Conservation (phyloP, 2,113 vertebrate genomes). For the Enhydra lutris region DNA sequence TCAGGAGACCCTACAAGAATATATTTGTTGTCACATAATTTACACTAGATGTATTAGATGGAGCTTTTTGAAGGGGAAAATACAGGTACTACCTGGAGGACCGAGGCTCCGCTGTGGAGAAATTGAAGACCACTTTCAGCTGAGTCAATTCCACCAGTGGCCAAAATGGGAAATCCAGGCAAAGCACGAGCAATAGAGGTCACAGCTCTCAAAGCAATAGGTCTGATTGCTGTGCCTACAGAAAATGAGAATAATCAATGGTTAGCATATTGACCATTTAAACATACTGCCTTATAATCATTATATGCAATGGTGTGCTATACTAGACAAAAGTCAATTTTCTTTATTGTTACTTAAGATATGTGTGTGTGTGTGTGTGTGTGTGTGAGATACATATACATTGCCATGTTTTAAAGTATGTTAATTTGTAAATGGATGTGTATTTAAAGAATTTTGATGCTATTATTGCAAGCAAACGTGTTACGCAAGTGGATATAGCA, state of each 20-base stretch:
- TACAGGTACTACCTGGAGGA: conserved; percentile 88
- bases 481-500: not conserved
- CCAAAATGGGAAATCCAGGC: conserved; percentile 92
- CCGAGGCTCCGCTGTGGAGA: conserved; percentile 92
- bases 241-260: not conserved
- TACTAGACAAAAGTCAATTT: not conserved
- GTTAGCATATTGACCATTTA: not conserved
- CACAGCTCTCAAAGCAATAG: conserved; percentile 91
- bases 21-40: not conserved
- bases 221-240: conserved; percentile 92
- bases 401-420: not conserved
- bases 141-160: conserved; percentile 96
- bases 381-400: not conserved
- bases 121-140: conserved; percentile 94
- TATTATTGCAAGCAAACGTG: conserved; percentile 1
- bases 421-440: not conserved
- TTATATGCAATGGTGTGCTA: not conserved
- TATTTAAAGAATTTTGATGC: not conserved
- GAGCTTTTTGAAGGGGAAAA: not conserved
- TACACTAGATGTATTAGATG: not conserved
- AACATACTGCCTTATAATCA: not conserved
- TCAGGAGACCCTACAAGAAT: not conserved
- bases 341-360: not conserved
- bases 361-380: not conserved
- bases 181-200: conserved; percentile 89